Evolutionary conservation across 2,797 vertebrate species (phyloP).

Genomic region (Clarias laeviceps): DNA sequence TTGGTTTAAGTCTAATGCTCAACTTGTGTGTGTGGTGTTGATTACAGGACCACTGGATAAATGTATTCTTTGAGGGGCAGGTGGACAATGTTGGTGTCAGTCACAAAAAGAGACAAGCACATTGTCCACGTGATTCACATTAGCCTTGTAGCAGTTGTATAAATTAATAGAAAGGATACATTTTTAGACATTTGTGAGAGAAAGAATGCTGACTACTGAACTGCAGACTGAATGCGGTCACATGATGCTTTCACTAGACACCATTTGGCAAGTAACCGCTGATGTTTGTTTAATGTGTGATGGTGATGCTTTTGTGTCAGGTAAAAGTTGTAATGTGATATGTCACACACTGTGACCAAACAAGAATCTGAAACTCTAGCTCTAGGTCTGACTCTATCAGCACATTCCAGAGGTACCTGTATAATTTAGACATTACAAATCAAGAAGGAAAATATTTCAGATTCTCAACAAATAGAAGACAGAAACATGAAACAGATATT

Average conservation of each 20-base stretch:
- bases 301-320: constrained; percentile 29
- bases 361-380: constrained; percentile 19
- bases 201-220: neutral
- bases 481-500: neutral
- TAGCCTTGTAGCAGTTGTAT: neutral
- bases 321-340: constrained; percentile 46
- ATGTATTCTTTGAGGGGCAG: constrained; percentile 1
- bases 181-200: constrained; percentile 7
- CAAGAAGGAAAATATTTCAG: constrained; percentile 2
- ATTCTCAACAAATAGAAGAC: constrained; percentile 16
- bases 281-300: constrained; percentile 37
- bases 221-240: neutral
- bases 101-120: neutral
- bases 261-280: constrained; percentile 13
- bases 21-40: constrained; percentile 8
- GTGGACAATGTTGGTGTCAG: neutral
- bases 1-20: constrained; percentile 21
- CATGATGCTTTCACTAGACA: constrained; percentile 29
- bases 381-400: constrained; percentile 21
- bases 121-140: neutral
- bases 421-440: constrained; percentile 26
- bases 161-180: neutral
- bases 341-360: constrained; percentile 34
- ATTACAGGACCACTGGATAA: constrained; percentile 21
- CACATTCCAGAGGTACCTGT: constrained; percentile 38